These are phyloP conservation scores for Gambusia yucatana DNA, from an alignment of 2,797 vertebrate species.

Conservation along the genomic window DNA sequence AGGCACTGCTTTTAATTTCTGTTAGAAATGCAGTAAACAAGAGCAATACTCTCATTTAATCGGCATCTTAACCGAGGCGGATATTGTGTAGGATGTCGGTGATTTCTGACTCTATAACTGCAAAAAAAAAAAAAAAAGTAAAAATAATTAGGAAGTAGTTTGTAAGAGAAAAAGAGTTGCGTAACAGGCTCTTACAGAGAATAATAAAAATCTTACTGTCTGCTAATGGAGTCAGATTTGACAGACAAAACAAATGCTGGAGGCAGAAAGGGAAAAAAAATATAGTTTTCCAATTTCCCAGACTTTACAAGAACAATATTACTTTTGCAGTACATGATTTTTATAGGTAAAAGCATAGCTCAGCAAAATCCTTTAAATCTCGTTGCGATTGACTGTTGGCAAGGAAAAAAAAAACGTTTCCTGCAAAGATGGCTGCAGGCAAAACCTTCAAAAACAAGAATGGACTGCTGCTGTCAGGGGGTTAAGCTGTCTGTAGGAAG, in stretches of 20 bases:
- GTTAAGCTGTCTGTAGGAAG: constrained; percentile 2
- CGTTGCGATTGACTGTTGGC: neutral
- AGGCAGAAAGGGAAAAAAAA: neutral
- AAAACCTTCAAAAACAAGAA: constrained; percentile 1
- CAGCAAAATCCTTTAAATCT: constrained; percentile 8
- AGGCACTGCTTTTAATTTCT: neutral
- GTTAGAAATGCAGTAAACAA: constrained; percentile 4
- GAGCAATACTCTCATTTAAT: neutral
- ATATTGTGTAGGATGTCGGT: neutral
- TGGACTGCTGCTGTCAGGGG: neutral
- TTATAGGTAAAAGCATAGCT: neutral
- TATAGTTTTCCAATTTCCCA: neutral
- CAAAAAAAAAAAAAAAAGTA: neutral
- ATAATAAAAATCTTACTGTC: constrained; percentile 7
- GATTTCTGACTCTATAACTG: neutral
- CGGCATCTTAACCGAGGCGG: neutral
- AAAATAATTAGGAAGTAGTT: neutral
- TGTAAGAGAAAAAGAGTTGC: neutral
- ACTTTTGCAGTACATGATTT: neutral
- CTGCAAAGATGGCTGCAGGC: neutral
- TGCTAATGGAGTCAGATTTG: constrained; percentile 5
- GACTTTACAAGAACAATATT: neutral
- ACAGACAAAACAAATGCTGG: constrained; percentile 11
- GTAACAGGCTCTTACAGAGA: neutral
- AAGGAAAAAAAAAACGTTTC: neutral